Conservation (phyloP, 2,797 vertebrate species). For the Gila robusta region DNA sequence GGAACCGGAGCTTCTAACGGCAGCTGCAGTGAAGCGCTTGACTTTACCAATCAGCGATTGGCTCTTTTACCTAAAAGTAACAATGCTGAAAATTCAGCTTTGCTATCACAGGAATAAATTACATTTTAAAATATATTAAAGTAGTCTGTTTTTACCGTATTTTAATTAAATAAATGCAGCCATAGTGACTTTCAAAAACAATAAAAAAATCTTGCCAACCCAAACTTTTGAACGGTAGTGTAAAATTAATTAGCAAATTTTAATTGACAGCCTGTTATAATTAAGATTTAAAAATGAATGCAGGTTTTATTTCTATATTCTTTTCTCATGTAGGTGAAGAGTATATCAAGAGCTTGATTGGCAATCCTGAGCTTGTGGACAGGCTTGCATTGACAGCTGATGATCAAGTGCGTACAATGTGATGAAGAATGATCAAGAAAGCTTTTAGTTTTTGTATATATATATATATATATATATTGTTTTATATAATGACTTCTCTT, state of each 20-base stretch:
- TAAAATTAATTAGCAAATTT: neutral
- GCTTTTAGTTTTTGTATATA: neutral
- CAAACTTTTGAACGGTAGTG: neutral
- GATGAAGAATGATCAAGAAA: neutral
- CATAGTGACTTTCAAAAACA: neutral
- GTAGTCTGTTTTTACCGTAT: neutral
- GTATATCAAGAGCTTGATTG: constrained; percentile 91
- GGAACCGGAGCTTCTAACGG: neutral
- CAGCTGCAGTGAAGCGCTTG: neutral
- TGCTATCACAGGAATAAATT: neutral
- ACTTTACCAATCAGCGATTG: neutral
- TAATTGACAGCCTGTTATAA: neutral
- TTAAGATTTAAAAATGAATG: neutral
- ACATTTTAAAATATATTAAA: neutral
- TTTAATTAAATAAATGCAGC: neutral
- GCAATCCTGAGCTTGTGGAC: constrained; percentile 94
- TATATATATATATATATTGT: neutral
- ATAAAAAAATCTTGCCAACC: neutral
- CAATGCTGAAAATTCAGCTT: neutral
- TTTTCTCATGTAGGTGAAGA: constrained; percentile 86
- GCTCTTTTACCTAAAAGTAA: neutral
- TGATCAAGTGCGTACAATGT: constrained; percentile 80
- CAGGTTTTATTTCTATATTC: neutral
- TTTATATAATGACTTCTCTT: constrained; percentile 19
- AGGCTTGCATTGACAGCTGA: constrained; percentile 89